These are phyloP conservation scores for Mionectes macconnelli DNA, from an alignment of 2,113 vertebrate species.

Conservation along the genomic window DNA sequence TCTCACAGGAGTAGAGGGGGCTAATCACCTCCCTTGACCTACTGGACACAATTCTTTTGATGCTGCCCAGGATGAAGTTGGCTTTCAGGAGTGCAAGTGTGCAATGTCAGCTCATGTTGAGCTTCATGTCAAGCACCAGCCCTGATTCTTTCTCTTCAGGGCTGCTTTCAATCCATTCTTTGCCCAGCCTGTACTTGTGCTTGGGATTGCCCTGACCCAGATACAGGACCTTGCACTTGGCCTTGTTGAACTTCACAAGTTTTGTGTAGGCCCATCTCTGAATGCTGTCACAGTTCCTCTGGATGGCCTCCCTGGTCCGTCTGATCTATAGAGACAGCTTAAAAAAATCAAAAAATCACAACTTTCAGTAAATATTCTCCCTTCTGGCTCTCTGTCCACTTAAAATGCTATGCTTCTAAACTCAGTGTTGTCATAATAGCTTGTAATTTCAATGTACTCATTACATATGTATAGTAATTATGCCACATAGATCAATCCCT, in stretches of 20 bases:
- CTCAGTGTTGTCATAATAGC: background rate
- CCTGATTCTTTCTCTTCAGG: background rate
- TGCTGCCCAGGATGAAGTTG: background rate
- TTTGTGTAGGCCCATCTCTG: background rate
- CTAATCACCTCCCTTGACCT: background rate
- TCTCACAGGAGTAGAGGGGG: background rate
- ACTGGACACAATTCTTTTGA: background rate
- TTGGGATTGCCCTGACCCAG: background rate
- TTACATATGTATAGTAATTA: background rate
- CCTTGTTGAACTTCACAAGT: background rate
- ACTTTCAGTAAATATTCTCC: background rate
- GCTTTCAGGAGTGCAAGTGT: background rate
- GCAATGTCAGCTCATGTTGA: background rate
- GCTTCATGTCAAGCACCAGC: background rate
- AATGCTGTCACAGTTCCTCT: background rate
- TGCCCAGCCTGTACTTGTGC: background rate
- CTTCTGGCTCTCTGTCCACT: background rate
- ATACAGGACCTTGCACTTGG: background rate
- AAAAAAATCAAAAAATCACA: background rate
- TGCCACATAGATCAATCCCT: background rate
- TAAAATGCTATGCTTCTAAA: background rate
- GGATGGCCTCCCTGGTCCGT: background rate
- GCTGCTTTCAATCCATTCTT: background rate
- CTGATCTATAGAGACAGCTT: background rate
- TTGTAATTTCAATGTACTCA: background rate